Evolutionary conservation across 1,140 invertebrate genomes (phyloP).

Genomic region (Melanaphis sacchari): DNA sequence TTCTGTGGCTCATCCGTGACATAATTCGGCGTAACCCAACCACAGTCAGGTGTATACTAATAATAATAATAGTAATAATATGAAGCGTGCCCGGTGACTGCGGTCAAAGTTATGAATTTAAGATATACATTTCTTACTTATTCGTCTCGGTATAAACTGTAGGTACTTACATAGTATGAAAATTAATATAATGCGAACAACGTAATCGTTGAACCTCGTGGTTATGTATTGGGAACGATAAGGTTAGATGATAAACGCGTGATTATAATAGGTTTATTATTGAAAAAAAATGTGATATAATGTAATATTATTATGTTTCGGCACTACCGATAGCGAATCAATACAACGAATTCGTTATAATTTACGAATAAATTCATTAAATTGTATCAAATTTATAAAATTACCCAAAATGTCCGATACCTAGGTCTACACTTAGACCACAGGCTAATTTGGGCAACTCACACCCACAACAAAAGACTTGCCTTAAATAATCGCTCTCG

Average conservation of each 20-base stretch:
- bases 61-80: too few species aligned
- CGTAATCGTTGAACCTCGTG: too few species aligned
- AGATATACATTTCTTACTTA: too few species aligned
- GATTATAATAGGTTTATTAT: not conserved
- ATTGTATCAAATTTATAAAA: not conserved
- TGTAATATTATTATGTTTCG: not conserved
- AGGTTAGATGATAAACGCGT: not conserved
- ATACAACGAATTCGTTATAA: not conserved
- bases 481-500: too few species aligned
- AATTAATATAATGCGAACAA: not conserved
- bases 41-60: not conserved
- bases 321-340: too few species aligned
- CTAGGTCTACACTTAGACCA: too few species aligned
- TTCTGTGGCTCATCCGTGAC: not conserved
- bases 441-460: too few species aligned
- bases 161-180: not conserved
- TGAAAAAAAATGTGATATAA: not conserved
- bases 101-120: not conserved
- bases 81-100: not conserved
- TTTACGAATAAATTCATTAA: too few species aligned
- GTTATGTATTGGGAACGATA: not conserved
- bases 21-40: not conserved
- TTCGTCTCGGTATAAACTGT: too few species aligned
- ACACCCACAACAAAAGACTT: too few species aligned
- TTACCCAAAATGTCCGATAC: too few species aligned